Conservation (phyloP, 1,140 invertebrate genomes). For the Vanessa atalanta region DNA sequence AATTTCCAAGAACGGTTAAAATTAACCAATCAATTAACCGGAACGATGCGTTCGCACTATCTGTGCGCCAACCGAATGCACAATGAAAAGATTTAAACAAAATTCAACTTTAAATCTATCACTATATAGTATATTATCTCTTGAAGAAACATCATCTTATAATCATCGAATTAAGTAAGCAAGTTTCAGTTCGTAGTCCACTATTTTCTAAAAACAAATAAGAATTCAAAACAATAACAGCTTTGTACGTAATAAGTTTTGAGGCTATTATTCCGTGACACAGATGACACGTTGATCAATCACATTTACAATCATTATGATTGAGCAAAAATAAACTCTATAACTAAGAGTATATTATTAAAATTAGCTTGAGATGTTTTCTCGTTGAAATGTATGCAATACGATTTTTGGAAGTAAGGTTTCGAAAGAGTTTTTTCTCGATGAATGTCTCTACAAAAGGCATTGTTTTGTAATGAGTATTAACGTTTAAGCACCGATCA, state of each 20-base stretch:
- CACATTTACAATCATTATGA: not conserved
- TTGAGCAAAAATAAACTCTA: not conserved
- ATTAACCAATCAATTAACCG: constrained; percentile 37
- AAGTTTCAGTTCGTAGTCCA: no score
- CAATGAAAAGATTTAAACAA: not conserved
- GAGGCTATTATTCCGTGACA: no score
- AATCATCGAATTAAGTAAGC: not conserved
- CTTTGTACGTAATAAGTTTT: not conserved
- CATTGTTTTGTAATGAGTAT: not conserved
- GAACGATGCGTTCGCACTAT: constrained; percentile 25
- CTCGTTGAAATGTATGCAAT: not conserved
- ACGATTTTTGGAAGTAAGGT: constrained; percentile 15
- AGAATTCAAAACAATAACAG: not conserved
- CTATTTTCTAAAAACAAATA: no score
- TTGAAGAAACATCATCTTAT: not conserved
- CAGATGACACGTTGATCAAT: no score
- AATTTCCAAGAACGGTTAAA: constrained; percentile 33
- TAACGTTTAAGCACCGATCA: not conserved
- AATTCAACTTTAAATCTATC: not conserved
- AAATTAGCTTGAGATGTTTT: not conserved
- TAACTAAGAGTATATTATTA: not conserved
- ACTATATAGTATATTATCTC: constrained; percentile 1
- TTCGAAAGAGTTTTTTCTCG: constrained; percentile 9
- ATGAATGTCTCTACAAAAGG: not conserved
- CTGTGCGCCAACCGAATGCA: not conserved